phyloP scores from a whole-genome alignment of 1,140 invertebrate species.

The Ptiloglossa arizonensis region DNA sequence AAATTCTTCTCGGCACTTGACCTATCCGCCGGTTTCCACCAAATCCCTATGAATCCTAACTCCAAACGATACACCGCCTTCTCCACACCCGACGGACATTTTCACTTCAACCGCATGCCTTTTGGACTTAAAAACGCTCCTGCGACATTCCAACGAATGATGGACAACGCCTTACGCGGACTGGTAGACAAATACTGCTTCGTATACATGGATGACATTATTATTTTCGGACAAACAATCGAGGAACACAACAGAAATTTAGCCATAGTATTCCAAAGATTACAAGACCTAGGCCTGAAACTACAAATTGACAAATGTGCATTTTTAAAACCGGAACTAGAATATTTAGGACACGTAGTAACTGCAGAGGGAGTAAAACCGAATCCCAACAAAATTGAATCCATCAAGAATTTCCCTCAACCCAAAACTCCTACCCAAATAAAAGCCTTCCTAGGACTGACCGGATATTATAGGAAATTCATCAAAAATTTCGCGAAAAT shows the following conservation, averaged over 20 bases:
- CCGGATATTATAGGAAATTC: not conserved
- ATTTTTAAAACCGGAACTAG: not conserved
- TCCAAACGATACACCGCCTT: no score
- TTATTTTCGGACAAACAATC: not conserved
- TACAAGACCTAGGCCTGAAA: not conserved
- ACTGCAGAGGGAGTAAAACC: not conserved
- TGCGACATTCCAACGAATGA: no score
- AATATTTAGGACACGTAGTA: not conserved
- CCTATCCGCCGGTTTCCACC: not conserved
- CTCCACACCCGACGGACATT: no score
- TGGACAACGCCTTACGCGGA: no score
- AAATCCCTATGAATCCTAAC: not conserved
- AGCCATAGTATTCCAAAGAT: not conserved
- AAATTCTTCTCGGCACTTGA: conserved; percentile 14
- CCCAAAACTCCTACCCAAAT: not conserved
- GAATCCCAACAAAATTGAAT: not conserved
- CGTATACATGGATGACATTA: not conserved
- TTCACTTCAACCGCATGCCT: no score
- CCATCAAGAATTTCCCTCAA: not conserved
- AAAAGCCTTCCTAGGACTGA: not conserved
- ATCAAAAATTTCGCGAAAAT: not conserved
- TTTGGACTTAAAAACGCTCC: no score
- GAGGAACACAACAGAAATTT: not conserved
- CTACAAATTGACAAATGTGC: not conserved
- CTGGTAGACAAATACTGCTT: not conserved